phyloP scores from a whole-genome alignment of 2,797 vertebrate species.

The Paedocypris micromegethes region DNA sequence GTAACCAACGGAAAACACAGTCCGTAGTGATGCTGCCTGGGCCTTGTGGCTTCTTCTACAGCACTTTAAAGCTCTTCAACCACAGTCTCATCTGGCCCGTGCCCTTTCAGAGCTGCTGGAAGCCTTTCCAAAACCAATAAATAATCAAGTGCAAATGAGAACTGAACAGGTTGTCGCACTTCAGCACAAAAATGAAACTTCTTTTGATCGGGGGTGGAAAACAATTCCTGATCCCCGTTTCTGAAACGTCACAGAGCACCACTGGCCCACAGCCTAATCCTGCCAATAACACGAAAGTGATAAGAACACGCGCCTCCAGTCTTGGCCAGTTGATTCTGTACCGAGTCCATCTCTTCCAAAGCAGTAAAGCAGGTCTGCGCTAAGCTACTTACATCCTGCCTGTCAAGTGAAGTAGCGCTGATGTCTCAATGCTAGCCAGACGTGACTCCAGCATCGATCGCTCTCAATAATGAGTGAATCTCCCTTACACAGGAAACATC shows the following conservation, averaged over 20 bases:
- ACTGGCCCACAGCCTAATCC: constrained; percentile 8
- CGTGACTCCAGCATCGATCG: constrained; percentile 39
- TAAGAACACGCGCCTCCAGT: constrained; percentile 13
- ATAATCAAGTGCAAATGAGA: constrained; percentile 24
- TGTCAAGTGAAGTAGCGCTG: constrained; percentile 42
- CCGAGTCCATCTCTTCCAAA: constrained; percentile 21
- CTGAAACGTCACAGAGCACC: constrained; percentile 7
- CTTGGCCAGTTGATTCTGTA: constrained; percentile 33
- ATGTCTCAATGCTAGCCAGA: constrained; percentile 47
- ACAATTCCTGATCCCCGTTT: not conserved
- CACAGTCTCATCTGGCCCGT: constrained; percentile 18
- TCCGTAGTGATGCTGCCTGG: constrained; percentile 21
- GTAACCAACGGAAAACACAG: constrained; percentile 1
- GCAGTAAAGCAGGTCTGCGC: constrained; percentile 24
- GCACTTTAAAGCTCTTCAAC: not conserved
- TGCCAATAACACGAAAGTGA: constrained; percentile 18
- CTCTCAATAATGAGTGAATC: constrained; percentile 19
- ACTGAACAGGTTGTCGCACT: not conserved
- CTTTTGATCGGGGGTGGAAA: constrained; percentile 1
- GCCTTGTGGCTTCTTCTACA: no score
- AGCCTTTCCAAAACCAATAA: constrained; percentile 28
- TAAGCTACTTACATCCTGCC: constrained; percentile 52
- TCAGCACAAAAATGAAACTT: not conserved
- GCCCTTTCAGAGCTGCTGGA: constrained; percentile 16
- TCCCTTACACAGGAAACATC: not conserved